Percentiles rank a stretch among this genome's conserved stretches.
These are phyloP conservation scores for Cynoglossus semilaevis DNA, from an alignment of 2,113 vertebrate species.

Conservation along the genomic window DNA sequence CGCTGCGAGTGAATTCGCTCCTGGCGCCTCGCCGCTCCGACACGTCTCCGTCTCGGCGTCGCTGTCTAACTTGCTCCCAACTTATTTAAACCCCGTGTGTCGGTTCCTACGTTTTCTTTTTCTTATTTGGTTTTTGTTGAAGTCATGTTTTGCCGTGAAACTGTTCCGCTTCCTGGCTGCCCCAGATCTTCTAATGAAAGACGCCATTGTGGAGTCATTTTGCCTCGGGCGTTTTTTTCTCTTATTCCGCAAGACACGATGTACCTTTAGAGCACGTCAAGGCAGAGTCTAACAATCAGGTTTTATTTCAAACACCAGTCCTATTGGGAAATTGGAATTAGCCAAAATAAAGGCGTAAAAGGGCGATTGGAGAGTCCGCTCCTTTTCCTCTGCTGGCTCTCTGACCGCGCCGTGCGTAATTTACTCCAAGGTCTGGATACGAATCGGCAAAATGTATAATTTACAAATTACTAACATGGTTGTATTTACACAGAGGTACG, in stretches of 20 bases:
- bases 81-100: conserved; percentile 45
- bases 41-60: conserved; percentile 40
- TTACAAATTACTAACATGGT: conserved; percentile 21
- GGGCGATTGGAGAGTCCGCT: conserved; percentile 13
- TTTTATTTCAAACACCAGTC: conserved; percentile 26
- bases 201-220: conserved; percentile 83
- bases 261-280: conserved; percentile 66
- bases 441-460: conserved; percentile 26
- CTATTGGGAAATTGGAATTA: conserved; percentile 34
- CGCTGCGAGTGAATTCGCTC: conserved; percentile 68
- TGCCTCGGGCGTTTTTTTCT: conserved; percentile 71
- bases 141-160: conserved; percentile 26
- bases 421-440: conserved; percentile 39
- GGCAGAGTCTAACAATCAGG: conserved; percentile 62
- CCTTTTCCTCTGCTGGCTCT: conserved; percentile 8
- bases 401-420: conserved; percentile 52
- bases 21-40: conserved; percentile 62
- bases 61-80: conserved; percentile 53
- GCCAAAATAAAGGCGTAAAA: conserved; percentile 7
- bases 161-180: conserved; percentile 70
- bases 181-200: conserved; percentile 77
- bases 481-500: too few relatives aligned
- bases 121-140: neutral
- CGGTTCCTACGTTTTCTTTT: conserved; percentile 3
- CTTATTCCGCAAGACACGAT: conserved; percentile 68